Conservation (phyloP, 2,113 vertebrate genomes). For the Etheostoma cragini region DNA sequence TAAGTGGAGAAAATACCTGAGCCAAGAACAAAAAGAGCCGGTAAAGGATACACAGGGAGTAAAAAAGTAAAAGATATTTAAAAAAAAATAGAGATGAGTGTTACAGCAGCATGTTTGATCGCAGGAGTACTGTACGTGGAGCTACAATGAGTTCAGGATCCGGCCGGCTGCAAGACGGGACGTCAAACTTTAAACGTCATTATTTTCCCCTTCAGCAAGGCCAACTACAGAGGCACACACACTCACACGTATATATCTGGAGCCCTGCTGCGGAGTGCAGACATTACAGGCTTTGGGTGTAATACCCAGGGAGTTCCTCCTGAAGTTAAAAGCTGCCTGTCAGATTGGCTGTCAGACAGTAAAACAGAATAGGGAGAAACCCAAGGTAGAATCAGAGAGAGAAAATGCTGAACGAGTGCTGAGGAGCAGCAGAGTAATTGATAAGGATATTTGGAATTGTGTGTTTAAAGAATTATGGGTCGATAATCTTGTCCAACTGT, state of each 20-base stretch:
- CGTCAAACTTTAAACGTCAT: slow-evolving; percentile 60
- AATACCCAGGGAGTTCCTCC: slow-evolving; percentile 48
- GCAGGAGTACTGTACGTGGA: slow-evolving; percentile 36
- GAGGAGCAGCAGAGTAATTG: slow-evolving; percentile 16
- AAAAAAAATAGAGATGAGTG: slow-evolving; percentile 4
- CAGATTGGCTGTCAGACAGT: background rate
- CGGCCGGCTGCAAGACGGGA: slow-evolving; percentile 41
- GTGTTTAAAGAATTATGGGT: background rate
- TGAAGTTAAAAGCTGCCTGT: slow-evolving; percentile 55
- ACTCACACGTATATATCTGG: slow-evolving; percentile 12
- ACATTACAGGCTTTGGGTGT: slow-evolving; percentile 40
- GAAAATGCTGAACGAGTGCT: background rate
- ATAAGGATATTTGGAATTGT: slow-evolving; percentile 22
- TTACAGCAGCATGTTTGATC: slow-evolving; percentile 11
- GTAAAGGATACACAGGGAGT: background rate
- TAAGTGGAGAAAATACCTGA: slow-evolving; percentile 17
- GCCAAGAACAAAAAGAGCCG: background rate
- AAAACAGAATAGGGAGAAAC: background rate
- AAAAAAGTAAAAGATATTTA: background rate
- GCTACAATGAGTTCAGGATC: slow-evolving; percentile 27
- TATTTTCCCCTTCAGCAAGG: slow-evolving; percentile 47
- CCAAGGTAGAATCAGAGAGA: background rate
- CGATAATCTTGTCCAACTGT: background rate
- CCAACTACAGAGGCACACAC: slow-evolving; percentile 16
- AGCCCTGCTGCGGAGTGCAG: slow-evolving; percentile 38